These are phyloP conservation scores for Strix aluco DNA, from an alignment of 2,113 vertebrate species.

Conservation along the genomic window DNA sequence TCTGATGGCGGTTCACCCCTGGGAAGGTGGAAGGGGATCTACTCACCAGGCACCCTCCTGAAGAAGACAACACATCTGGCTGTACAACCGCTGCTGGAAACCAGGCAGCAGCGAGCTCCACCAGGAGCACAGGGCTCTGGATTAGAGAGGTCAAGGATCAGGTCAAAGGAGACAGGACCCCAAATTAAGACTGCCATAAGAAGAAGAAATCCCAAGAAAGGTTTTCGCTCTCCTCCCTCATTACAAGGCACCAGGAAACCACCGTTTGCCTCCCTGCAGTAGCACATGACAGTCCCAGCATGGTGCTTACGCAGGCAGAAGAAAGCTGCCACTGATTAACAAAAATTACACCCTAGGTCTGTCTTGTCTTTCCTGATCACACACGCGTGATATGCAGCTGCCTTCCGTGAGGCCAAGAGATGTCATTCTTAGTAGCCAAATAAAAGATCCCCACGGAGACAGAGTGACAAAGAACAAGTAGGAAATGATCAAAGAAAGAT, in stretches of 20 bases:
- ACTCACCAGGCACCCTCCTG: neutral
- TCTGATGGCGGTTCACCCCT: neutral
- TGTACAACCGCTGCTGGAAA: rapidly evolving
- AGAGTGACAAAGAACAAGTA: neutral
- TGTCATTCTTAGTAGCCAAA: neutral
- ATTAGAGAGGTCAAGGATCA: neutral
- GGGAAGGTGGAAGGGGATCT: neutral
- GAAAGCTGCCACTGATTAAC: neutral
- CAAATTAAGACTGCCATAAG: neutral
- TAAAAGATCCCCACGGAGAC: neutral
- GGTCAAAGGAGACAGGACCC: neutral
- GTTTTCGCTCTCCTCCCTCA: neutral
- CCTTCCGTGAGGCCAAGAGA: rapidly evolving
- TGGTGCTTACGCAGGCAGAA: neutral
- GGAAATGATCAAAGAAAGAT: neutral
- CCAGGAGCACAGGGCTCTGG: neutral
- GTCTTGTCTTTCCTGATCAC: neutral
- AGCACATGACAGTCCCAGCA: neutral
- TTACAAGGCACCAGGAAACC: neutral
- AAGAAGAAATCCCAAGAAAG: neutral
- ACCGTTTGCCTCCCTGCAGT: rapidly evolving
- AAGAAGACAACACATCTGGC: neutral
- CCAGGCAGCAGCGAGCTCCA: neutral
- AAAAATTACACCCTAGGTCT: neutral
- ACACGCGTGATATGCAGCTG: neutral